Evolutionary conservation across 2,888 invertebrate genomes (phyloP).

Genomic region (Mimumesa dahlbomi): DNA sequence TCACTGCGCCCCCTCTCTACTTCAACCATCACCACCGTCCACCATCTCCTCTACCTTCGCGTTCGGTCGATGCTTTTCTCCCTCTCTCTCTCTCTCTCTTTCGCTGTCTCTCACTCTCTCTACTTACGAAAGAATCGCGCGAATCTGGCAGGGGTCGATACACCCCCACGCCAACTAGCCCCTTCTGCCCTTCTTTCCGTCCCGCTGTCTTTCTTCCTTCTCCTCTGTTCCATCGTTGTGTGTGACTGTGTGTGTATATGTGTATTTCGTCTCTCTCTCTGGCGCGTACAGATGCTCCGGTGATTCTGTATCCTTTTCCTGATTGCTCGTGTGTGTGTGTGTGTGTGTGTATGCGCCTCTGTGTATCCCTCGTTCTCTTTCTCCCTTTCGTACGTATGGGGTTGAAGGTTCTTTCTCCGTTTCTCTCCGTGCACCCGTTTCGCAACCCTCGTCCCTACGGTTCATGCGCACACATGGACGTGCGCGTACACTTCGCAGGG

Average conservation of each 20-base stretch:
- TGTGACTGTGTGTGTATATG: no score
- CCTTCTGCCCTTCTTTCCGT: background rate
- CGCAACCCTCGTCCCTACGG: conserved; percentile 48
- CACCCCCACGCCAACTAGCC: conserved; percentile 55
- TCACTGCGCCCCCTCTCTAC: conserved; percentile 51
- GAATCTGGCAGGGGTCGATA: conserved; percentile 75
- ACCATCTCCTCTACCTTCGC: background rate
- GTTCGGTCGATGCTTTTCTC: conserved; percentile 12
- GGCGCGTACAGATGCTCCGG: no score
- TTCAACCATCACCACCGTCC: conserved; percentile 17
- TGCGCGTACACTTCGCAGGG: conserved; percentile 3
- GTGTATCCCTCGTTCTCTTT: no score
- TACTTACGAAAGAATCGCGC: conserved; percentile 68
- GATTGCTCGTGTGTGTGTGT: no score
- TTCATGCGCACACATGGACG: conserved; percentile 32
- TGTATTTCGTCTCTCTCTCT: no score
- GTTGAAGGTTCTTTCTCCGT: no score
- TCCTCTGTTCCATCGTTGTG: background rate
- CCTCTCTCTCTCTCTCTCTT: conserved; percentile 8
- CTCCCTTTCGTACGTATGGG: no score
- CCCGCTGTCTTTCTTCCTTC: background rate
- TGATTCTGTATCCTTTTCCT: no score
- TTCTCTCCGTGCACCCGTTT: background rate
- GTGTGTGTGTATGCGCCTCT: no score
- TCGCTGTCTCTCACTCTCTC: background rate